Base-by-base conservation (phyloP, 2,797 vertebrate genomes). In the Chelidonichthys spinosus region DNA sequence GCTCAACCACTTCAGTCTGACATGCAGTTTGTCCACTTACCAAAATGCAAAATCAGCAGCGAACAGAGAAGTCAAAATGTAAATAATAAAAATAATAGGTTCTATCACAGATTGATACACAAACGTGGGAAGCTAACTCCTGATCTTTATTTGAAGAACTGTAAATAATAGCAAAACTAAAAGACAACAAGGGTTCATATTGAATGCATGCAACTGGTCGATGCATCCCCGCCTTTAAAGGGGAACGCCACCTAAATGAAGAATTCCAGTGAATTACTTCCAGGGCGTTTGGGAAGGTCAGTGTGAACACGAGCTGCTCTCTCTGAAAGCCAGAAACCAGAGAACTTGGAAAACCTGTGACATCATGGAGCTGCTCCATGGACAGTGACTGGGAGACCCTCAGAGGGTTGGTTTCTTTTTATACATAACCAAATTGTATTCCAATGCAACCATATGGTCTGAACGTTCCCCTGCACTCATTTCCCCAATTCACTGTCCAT, bases 1-100 rank as follows among this genome's bases (percentile, higher is more conserved):
- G 89, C 84, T 90, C 92, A 94, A 93, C 93, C 95, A 95, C 94
- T 95, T 93, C 94, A 95, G 92, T 93, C 94, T 87, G 84, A 93
- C 95, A 95, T 95, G 95, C 94, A 94, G 86, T 91, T 93, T 93
- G 87, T 94, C 91, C 92, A 96, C 95, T 95, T 95, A 95, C 95
- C 95, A 94, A 94, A 95, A 95, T 87, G 92, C 92, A 95, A 95
- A 95, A 94, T 94, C 94, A 95, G 95, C 95, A 95, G 94, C 93
- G 88, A 95, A 95, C 92, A 93, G 92, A 94, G 93, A 93, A 94
- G 92, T 94, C 91, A 94, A 92, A 93, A 89, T 79, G 86, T 90
- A 95, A 94, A 95, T 92, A 88, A 94, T 90, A 90, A 92, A 82
- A 90, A 83, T 88, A 88, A 79, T 80, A 82, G 47, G 81, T 83